phyloP scores from a whole-genome alignment of 2,888 invertebrate genomes.

The Nomada goodeniana region DNA sequence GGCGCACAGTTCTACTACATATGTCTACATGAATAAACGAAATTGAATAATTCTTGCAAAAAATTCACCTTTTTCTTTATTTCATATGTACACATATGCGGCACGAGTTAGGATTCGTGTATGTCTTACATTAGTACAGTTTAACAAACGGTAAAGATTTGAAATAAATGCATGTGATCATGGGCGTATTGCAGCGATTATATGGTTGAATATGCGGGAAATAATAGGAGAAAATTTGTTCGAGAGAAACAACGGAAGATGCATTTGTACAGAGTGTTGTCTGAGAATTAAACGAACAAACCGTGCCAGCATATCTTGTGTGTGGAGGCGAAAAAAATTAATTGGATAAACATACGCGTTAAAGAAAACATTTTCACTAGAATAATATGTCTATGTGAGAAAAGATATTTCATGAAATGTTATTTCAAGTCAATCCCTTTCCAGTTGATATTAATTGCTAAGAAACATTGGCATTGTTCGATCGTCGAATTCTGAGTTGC shows the following conservation, averaged over 20 bases:
- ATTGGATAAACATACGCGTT: background rate
- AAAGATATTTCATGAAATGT: too few relatives aligned
- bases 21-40: background rate
- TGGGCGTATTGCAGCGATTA: conserved; percentile 40
- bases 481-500: background rate
- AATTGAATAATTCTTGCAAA: conserved; percentile 22
- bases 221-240: conserved; percentile 17
- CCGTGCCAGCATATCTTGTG: background rate
- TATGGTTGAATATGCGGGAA: conserved; percentile 14
- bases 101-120: conserved; percentile 6
- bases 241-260: conserved; percentile 4
- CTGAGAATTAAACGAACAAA: conserved; percentile 4
- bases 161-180: conserved; percentile 41
- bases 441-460: background rate
- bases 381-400: background rate
- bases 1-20: too few relatives aligned
- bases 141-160: conserved; percentile 9
- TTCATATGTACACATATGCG: conserved; percentile 28
- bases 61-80: conserved; percentile 26
- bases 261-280: background rate
- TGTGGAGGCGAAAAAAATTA: background rate
- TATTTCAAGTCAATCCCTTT: background rate
- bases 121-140: conserved; percentile 21
- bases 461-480: conserved; percentile 9
- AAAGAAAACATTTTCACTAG: background rate